Base-by-base conservation (phyloP, 2,797 vertebrate genomes). In the Chromobotia macracanthus region DNA sequence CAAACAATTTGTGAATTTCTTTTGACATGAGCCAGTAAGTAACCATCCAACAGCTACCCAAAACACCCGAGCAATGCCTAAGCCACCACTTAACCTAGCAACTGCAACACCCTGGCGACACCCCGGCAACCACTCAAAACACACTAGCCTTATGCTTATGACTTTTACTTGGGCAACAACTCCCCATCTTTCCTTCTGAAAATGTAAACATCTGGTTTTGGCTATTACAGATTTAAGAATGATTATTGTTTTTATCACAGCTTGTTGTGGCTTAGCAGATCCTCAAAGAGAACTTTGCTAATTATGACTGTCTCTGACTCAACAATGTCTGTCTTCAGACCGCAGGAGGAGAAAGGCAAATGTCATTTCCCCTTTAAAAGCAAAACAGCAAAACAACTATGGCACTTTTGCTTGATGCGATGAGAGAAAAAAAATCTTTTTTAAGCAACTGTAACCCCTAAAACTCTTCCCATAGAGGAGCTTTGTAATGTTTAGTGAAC, bases 401-500 rank as follows among this genome's bases (percentile, higher is more conserved):
- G 13, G 12, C 66, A 48, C n/a, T 23, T 31, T 31, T 31, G 31
- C 31, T 31, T 5, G 5, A 31, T 31, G 31, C 31, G 31, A 31
- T 3, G 31, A 31, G 3, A 31, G 25, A 82, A 6, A 2, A n/a
- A 82, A 6, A 2, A n/a, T 46, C 5, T 50, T 28, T 67, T 35
- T 55, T 18, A 44, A 12, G 2, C 31, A 58, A 41, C 63, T 18
- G 41, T 74, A 67, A 15, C 7, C 3, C 38, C 28, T 70, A 38
- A 23, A 11, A 10, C 25, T 18, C 53, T 21, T 60, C 31, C 31
- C 31, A 31, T 10, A 60, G 28, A 56, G 66, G 21, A 56, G 12
- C 51, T 64, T 72, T 80, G 60, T 72, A 73, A 19, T 71, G 79
- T 85, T 86, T 77, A 83, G 82, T 84, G 86, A 87, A 84, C 88